Percentiles rank a stretch among this genome's conserved stretches.
Evolutionary conservation across 2,888 invertebrate genomes (phyloP).

Genomic region (Drosophila austrosaltans): DNA sequence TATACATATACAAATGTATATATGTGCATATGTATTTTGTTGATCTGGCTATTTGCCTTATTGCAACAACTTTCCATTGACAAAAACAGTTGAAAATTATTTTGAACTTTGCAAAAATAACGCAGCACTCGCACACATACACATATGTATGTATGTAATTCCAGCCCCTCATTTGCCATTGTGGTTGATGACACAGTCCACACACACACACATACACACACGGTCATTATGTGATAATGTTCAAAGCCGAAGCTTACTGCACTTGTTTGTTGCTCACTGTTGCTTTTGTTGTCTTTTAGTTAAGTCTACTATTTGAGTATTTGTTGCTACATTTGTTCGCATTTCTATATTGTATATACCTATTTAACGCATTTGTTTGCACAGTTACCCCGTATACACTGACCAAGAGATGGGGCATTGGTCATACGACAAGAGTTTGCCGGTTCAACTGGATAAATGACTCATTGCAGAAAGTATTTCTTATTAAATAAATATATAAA

Average conservation of each 20-base stretch:
- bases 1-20: slow-evolving; percentile 22
- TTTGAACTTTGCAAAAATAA: slow-evolving; percentile 47
- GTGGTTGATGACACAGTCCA: slow-evolving; percentile 19
- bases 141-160: not conserved
- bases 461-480: no score
- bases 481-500: no score
- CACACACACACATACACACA: not conserved
- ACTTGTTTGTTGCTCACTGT: slow-evolving; percentile 17
- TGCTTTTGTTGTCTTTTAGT: slow-evolving; percentile 26
- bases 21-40: slow-evolving; percentile 45
- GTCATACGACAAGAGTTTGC: no score
- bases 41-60: slow-evolving; percentile 60
- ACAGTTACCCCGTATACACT: slow-evolving; percentile 38
- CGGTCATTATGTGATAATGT: slow-evolving; percentile 34
- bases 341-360: slow-evolving; percentile 59
- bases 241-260: slow-evolving; percentile 29
- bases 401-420: not conserved
- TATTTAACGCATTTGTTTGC: slow-evolving; percentile 64
- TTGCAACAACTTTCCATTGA: slow-evolving; percentile 71
- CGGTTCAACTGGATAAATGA: no score
- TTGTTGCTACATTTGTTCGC: slow-evolving; percentile 63
- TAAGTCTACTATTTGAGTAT: slow-evolving; percentile 20
- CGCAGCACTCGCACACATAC: slow-evolving; percentile 6
- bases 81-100: slow-evolving; percentile 63
- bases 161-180: slow-evolving; percentile 6